Conservation (phyloP, 2,888 invertebrate genomes). For the Torymus tubicola region DNA sequence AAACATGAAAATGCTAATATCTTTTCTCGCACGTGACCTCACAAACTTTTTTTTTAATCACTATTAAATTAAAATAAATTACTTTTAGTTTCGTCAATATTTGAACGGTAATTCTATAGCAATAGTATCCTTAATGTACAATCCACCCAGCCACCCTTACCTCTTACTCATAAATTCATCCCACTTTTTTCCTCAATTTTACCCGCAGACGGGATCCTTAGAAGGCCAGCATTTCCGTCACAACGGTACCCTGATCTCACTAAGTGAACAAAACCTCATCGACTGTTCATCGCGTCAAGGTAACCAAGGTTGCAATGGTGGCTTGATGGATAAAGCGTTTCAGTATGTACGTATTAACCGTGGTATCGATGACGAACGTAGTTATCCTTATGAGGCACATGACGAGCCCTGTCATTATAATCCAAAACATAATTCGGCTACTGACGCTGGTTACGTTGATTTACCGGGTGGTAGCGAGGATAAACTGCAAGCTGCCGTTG, state of each 20-base stretch:
- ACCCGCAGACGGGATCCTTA: slow-evolving; percentile 86
- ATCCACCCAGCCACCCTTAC: no score
- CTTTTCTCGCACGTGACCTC: no score
- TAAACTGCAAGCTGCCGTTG: slow-evolving; percentile 86
- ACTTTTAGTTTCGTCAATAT: no score
- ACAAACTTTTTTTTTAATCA: no score
- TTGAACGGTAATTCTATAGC: no score
- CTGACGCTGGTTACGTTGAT: slow-evolving; percentile 88
- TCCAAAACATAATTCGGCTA: slow-evolving; percentile 84
- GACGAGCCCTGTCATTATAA: slow-evolving; percentile 77
- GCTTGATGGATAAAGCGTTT: slow-evolving; percentile 90
- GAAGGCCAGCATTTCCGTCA: slow-evolving; percentile 94
- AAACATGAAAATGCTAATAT: no score
- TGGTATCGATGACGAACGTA: slow-evolving; percentile 92
- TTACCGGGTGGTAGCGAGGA: slow-evolving; percentile 85
- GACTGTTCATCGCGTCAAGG: slow-evolving; percentile 91
- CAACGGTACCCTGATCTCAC: slow-evolving; percentile 85
- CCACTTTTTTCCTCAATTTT: neutral
- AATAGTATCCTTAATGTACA: no score
- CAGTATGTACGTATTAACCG: slow-evolving; percentile 88
- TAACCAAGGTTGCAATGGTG: slow-evolving; percentile 94
- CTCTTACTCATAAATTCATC: neutral
- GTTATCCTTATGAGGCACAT: slow-evolving; percentile 89
- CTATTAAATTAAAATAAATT: no score
- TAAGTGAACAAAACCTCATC: slow-evolving; percentile 94